These are phyloP conservation scores for Acanthurus leucopareius DNA, from an alignment of 2,797 vertebrate species.

Conservation along the genomic window DNA sequence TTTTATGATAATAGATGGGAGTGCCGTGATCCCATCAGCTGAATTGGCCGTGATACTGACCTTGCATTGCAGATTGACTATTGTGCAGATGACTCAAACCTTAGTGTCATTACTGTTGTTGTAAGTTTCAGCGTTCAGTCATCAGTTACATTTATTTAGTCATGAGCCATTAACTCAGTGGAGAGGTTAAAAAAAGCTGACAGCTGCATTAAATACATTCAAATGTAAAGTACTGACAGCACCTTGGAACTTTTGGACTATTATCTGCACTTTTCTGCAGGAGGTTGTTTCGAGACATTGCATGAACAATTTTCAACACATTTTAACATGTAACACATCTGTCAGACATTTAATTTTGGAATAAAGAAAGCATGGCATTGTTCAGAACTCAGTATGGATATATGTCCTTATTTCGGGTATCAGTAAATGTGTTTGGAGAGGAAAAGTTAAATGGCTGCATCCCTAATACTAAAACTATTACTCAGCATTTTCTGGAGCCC, in stretches of 20 bases:
- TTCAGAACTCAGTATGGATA: background rate
- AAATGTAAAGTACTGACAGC: background rate
- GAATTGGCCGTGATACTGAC: background rate
- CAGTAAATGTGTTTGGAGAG: background rate
- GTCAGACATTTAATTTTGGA: background rate
- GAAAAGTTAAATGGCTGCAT: background rate
- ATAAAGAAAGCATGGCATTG: background rate
- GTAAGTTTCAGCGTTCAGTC: background rate
- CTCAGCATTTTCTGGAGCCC: constrained; percentile 1
- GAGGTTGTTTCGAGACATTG: too few species aligned
- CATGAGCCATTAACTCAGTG: background rate
- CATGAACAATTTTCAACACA: too few species aligned
- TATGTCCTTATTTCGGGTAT: background rate
- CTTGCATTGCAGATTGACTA: background rate
- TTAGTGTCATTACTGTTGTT: background rate
- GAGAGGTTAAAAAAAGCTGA: background rate
- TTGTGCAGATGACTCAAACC: background rate
- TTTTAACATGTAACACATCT: too few species aligned
- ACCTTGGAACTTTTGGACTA: too few species aligned
- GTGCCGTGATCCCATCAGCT: background rate
- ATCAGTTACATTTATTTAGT: background rate
- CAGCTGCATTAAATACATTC: background rate
- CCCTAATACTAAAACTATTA: background rate
- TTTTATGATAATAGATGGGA: background rate
- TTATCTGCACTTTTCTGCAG: too few species aligned